Percentiles rank a stretch among this genome's conserved stretches.
Conservation (phyloP, 2,113 vertebrate species). For the Coturnix japonica region DNA sequence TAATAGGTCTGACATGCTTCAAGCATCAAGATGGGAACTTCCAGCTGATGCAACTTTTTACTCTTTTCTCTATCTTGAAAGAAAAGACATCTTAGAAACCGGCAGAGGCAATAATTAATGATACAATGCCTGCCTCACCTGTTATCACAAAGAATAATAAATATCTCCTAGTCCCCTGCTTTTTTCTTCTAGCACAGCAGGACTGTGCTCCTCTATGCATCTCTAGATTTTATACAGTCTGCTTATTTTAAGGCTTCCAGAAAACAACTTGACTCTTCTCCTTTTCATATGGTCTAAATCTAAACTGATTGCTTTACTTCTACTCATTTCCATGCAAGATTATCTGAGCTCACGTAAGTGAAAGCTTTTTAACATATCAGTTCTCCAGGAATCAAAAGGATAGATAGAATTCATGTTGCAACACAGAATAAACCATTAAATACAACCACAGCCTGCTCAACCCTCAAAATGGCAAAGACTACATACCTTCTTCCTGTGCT, state of each 20-base stretch:
- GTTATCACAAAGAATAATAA: background rate
- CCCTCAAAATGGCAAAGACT: background rate
- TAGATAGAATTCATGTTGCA: background rate
- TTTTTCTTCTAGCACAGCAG: background rate
- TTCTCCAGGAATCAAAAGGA: background rate
- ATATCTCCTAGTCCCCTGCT: background rate
- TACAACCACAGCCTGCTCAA: background rate
- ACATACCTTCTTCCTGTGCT: conserved; percentile 19
- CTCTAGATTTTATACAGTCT: background rate
- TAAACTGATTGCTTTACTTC: background rate
- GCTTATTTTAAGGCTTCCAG: background rate
- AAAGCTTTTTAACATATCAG: fast-evolving
- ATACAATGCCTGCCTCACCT: background rate
- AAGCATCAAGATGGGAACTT: conserved; percentile 54
- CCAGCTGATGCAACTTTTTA: conserved; percentile 58
- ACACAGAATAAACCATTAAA: background rate
- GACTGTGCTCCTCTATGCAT: background rate
- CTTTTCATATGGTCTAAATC: background rate
- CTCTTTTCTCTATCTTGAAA: conserved; percentile 49
- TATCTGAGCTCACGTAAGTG: background rate
- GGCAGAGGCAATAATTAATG: background rate
- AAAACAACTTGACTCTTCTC: background rate
- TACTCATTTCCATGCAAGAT: background rate
- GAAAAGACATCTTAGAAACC: background rate
- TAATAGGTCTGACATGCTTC: conserved; percentile 42